Evolutionary conservation across 2,113 vertebrate species (phyloP).

Genomic region (Dasyornis broadbenti): DNA sequence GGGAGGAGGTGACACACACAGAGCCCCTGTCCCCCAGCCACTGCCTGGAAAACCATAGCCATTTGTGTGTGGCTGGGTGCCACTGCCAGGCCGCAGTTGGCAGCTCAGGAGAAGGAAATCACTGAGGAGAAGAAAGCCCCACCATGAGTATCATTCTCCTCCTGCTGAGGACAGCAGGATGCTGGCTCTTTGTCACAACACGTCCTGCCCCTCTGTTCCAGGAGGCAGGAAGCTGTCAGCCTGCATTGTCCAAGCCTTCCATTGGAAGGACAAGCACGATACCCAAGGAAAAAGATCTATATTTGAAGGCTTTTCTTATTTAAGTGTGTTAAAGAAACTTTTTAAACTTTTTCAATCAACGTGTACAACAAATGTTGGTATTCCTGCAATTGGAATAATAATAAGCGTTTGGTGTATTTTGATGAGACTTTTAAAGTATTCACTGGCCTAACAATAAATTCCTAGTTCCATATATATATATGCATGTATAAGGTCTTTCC

Average conservation of each 20-base stretch:
- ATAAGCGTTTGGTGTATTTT: background rate
- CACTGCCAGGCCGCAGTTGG: background rate
- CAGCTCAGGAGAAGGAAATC: background rate
- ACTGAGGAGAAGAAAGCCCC: background rate
- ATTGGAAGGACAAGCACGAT: background rate
- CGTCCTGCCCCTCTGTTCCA: background rate
- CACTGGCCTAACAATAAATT: background rate
- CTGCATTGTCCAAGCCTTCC: background rate
- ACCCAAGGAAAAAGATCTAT: background rate
- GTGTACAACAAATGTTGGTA: background rate
- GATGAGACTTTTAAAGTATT: background rate
- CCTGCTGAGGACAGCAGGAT: background rate
- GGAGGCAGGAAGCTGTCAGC: background rate
- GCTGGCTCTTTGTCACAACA: background rate
- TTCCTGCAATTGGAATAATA: background rate
- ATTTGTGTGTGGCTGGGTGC: background rate
- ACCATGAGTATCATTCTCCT: background rate
- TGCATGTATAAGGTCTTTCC: background rate
- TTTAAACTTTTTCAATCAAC: background rate
- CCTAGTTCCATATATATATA: background rate
- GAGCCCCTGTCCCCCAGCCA: no score
- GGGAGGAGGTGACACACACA: background rate
- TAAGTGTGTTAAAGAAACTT: background rate
- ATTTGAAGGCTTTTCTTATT: background rate
- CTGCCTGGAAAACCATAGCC: background rate